phyloP scores from a whole-genome alignment of 2,113 vertebrate genomes.

The Pedetes capensis region DNA sequence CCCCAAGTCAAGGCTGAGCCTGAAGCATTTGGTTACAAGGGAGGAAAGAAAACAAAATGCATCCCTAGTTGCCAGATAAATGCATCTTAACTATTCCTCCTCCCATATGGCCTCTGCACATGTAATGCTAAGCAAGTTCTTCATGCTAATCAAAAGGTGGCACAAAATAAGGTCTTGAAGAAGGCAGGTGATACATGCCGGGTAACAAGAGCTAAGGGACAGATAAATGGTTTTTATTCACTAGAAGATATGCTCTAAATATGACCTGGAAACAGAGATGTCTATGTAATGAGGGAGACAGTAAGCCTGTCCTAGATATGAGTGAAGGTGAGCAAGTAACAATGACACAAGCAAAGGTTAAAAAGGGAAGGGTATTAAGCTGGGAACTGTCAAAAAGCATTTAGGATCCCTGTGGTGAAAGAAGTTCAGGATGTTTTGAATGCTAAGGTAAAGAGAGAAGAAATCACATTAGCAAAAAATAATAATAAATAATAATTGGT shows the following conservation, averaged over 20 bases:
- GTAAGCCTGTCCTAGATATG: neutral
- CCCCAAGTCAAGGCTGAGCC: neutral
- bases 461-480: neutral
- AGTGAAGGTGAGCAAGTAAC: constrained; percentile 22
- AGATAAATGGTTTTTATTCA: constrained; percentile 37
- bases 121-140: constrained; percentile 14
- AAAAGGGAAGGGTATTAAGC: neutral
- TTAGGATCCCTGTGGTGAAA: neutral
- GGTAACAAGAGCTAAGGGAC: constrained; percentile 19
- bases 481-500: neutral
- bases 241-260: constrained; percentile 31
- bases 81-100: neutral
- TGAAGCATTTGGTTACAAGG: neutral
- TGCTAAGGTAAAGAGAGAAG: neutral
- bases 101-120: neutral
- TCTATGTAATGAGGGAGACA: constrained; percentile 40
- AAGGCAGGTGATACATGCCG: constrained; percentile 18
- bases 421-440: constrained; percentile 7
- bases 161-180: constrained; percentile 35
- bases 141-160: constrained; percentile 20
- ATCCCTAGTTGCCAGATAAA: constrained; percentile 17
- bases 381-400: constrained; percentile 34
- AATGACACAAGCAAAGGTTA: neutral
- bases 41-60: neutral
- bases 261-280: constrained; percentile 20